Percentiles rank a stretch among this genome's conserved stretches.
Evolutionary conservation across 2,113 vertebrate genomes (phyloP).

Genomic region (Hydrolagus affinis): DNA sequence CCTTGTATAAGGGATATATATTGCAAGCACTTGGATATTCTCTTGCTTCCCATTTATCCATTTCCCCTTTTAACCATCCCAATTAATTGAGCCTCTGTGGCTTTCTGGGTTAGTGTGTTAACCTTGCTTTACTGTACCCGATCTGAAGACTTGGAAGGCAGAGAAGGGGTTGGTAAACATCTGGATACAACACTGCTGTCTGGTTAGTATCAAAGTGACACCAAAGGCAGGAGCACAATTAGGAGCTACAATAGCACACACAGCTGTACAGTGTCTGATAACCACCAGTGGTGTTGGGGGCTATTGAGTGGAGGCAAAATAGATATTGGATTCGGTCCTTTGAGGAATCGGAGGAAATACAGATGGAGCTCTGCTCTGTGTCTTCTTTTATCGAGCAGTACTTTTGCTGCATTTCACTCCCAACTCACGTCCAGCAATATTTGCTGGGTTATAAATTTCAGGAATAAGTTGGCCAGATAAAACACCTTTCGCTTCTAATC

Average conservation of each 20-base stretch:
- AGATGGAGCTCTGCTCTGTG: neutral
- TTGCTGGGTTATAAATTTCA: neutral
- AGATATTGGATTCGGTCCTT: neutral
- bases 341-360: neutral
- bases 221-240: neutral
- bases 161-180: too few species aligned
- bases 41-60: too few species aligned
- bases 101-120: too few species aligned
- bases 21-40: neutral
- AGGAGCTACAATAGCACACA: neutral
- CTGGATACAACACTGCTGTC: too few species aligned
- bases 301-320: neutral
- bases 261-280: neutral
- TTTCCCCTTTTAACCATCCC: too few species aligned
- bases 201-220: neutral
- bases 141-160: too few species aligned
- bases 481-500: neutral
- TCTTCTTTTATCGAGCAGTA: neutral
- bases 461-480: neutral
- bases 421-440: neutral
- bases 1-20: too few species aligned
- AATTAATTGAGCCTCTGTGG: too few species aligned
- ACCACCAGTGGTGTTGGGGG: neutral
- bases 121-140: too few species aligned
- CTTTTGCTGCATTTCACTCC: neutral